Conservation (phyloP, 2,797 vertebrate genomes). For the Melopsittacus undulatus region DNA sequence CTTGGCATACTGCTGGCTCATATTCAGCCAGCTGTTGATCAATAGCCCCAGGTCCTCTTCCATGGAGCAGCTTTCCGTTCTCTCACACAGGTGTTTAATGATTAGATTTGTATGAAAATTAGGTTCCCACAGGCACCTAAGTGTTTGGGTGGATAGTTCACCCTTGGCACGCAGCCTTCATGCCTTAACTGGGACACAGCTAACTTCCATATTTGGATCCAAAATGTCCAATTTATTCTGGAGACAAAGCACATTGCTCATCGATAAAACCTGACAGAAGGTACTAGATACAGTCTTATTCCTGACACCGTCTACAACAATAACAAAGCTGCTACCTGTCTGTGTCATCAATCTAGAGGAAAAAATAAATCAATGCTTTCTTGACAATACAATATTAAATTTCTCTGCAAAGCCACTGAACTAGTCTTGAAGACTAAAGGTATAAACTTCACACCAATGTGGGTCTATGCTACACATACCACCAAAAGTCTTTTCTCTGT, state of each 20-base stretch:
- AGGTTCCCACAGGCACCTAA: not conserved
- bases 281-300: not conserved
- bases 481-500: not conserved
- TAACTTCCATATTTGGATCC: not conserved
- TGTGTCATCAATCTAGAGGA: not conserved
- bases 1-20: not conserved
- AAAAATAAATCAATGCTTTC: constrained; percentile 26
- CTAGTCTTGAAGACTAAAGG: not conserved
- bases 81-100: not conserved
- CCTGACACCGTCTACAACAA: constrained; percentile 23
- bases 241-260: not conserved
- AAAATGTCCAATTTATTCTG: constrained; percentile 3
- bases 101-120: not conserved
- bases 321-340: constrained; percentile 24
- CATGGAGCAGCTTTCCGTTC: not conserved
- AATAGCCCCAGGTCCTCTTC: not conserved
- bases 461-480: not conserved
- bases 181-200: not conserved
- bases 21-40: not conserved
- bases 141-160: not conserved
- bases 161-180: not conserved
- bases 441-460: not conserved
- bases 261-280: not conserved
- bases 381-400: constrained; percentile 38
- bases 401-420: not conserved